Base-by-base conservation (phyloP, 1,140 invertebrate species). In the Drosophila pallidifrons region DNA sequence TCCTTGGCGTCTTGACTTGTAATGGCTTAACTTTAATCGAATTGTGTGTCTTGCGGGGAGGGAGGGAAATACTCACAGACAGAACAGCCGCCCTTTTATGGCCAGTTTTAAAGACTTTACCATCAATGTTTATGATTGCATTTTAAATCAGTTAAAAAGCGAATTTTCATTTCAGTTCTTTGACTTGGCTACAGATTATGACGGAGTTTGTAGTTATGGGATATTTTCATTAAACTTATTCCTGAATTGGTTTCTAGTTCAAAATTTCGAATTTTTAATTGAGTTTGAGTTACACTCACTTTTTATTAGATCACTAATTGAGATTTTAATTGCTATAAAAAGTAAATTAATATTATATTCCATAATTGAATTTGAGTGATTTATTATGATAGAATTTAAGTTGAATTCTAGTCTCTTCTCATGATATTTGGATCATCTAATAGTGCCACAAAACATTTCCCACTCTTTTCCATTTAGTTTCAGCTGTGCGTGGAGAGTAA, bases 1-100 rank as follows among this genome's bases (percentile, higher is more conserved):
- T 54, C 54, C 47, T 51, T 74, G 59, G 45, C 51, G 52, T 63
- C 25, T 52, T 30, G 74, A 51, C 82, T 78, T 85, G 80, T 87
- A 74, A 77, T 78, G 64, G 85, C 81, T 81, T 88, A 81, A 79
- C 85, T 89, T 85, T 89, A 83, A 88, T 88, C 85, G 78, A 88
- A 88, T 89, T 83, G 77, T 83, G 77, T 80, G 73, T 81, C 77
- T 82, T 38, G 35, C 20, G 35, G 8, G 35, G 7, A 83, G 55
- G 63, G 35, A 52, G 20, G 13, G 16, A 25, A 35, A 41, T 41
- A 38, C 30, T 64, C 47, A 25, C 20, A 25, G 20, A 4, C 20
- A 16, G 55, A 28, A 54, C 51, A 51, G 60, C 16, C 77, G 72
- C 67, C 83, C 82, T 79, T 87, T 81, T 74, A 73, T 76, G 68